Base-by-base conservation (phyloP, 1,140 invertebrate species). In the Ceratina japonica region DNA sequence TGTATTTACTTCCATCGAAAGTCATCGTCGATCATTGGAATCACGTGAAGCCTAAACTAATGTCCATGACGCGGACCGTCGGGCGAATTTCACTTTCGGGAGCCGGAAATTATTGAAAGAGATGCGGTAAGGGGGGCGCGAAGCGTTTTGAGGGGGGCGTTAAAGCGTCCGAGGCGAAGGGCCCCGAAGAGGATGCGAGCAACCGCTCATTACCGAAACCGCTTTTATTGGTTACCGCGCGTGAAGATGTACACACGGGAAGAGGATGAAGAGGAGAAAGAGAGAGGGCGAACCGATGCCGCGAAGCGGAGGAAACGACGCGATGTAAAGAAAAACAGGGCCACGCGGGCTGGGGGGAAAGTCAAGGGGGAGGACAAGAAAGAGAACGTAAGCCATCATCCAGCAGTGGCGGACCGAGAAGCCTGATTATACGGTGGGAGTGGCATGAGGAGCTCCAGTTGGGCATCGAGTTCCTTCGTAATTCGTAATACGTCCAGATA, bases 201-300 rank as follows among this genome's bases (percentile, higher is more conserved):
- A 86, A 85, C 85, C 84, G 77, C 77, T 86, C 85, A 86, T 86
- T 86, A 86, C 81, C 85, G 84, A 86, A 86, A 86, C 84, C 85
- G 83, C 84, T 86, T 86, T 86, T 85, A 86, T 86, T 83, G 85
- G 85, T 85, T 86, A 83, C 78, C 73, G 81, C 84, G 85, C 85
- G 85, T 83, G 85, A 86, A 86, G 77, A 80, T 79, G 72, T 85
- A 83, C 77, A 73, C 71, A 22, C 54, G n/a, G 0, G 54, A 54
- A 20, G 16, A 31, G 15, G 37, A 44, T 44, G 24, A 12, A 56
- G 24, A 31, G 15, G 37, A 44, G 3, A 18, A 12, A 56, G 24
- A 58, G 22, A 70, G 74, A 68, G 20, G 18, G 68, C 18, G 20
- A 16, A 63, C 68, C 49, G 63, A 44, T 58, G 83, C 69, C 51